Evolutionary conservation across 2,888 invertebrate species (phyloP).

Genomic region (Prosopocoilus inquinatus): DNA sequence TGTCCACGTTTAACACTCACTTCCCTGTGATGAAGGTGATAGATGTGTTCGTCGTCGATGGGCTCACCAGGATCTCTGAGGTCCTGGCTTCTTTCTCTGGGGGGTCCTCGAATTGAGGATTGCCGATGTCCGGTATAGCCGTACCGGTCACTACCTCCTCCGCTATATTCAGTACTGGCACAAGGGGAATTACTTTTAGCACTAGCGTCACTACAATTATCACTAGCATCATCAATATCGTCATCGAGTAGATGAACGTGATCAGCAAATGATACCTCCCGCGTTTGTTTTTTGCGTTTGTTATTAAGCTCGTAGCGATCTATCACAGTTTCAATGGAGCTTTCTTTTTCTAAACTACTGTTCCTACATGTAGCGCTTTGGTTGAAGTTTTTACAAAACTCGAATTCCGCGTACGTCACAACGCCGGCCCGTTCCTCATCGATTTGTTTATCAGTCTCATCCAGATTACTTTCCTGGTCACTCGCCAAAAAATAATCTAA

Average conservation of each 20-base stretch:
- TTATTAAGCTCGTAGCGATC: constrained; percentile 12
- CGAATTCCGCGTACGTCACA: not conserved
- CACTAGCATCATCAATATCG: constrained; percentile 13
- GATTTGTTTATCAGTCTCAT: constrained; percentile 12
- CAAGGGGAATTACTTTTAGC: constrained; percentile 8
- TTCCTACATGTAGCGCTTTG: not conserved
- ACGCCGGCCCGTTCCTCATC: constrained; percentile 1
- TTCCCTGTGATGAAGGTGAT: constrained; percentile 50
- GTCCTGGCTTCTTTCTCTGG: constrained; percentile 17
- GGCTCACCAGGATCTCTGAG: constrained; percentile 21
- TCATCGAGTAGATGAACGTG: constrained; percentile 2
- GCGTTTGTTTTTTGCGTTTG: constrained; percentile 3
- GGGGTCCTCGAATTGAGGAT: constrained; percentile 16
- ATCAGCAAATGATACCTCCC: constrained; percentile 13
- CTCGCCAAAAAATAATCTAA: constrained; percentile 16
- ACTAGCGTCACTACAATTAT: constrained; percentile 18
- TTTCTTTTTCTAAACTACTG: constrained; percentile 11
- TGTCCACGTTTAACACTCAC: constrained; percentile 60
- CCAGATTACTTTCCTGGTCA: constrained; percentile 10
- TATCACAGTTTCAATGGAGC: constrained; percentile 16
- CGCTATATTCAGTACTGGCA: constrained; percentile 40
- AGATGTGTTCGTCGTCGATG: constrained; percentile 41
- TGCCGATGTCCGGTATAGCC: constrained; percentile 34
- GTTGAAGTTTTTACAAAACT: not conserved
- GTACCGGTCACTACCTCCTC: constrained; percentile 38